Conservation (phyloP, 2,888 invertebrate species). For the Amiota minor region DNA sequence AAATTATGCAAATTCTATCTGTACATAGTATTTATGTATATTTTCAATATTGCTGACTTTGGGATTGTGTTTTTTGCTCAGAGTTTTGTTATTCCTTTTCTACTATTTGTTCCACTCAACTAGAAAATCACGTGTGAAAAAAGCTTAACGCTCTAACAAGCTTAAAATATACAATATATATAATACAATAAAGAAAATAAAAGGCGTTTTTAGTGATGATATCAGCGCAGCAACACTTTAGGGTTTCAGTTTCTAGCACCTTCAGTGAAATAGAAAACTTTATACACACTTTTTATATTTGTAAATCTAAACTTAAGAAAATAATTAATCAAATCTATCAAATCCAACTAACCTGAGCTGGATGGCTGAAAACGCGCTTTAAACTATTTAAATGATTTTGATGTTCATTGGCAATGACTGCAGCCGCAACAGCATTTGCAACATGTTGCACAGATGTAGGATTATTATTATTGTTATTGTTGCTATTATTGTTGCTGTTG, state of each 20-base stretch:
- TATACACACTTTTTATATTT: too few relatives aligned
- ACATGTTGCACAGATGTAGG: conserved; percentile 64
- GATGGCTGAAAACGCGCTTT: conserved; percentile 62
- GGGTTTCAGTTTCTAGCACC: not conserved
- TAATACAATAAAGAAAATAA: not conserved
- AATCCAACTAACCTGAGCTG: conserved; percentile 59
- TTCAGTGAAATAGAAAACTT: too few relatives aligned
- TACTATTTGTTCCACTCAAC: not conserved
- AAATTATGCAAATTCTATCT: not conserved
- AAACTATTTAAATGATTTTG: conserved; percentile 64
- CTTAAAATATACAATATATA: conserved; percentile 17
- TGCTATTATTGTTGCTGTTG: not conserved
- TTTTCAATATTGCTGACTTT: not conserved
- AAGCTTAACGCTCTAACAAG: conserved; percentile 32
- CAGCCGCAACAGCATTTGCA: conserved; percentile 67
- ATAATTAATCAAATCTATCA: too few relatives aligned
- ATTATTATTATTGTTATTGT: conserved; percentile 15
- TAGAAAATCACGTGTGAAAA: conserved; percentile 22
- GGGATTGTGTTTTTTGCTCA: not conserved
- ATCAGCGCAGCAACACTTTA: conserved; percentile 38
- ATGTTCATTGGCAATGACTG: conserved; percentile 65
- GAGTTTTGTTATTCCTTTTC: not conserved
- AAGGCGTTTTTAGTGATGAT: conserved; percentile 34
- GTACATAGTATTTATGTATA: too few relatives aligned
- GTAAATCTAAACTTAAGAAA: too few relatives aligned